Conservation (phyloP, 2,797 vertebrate species). For the Hipposideros larvatus region DNA sequence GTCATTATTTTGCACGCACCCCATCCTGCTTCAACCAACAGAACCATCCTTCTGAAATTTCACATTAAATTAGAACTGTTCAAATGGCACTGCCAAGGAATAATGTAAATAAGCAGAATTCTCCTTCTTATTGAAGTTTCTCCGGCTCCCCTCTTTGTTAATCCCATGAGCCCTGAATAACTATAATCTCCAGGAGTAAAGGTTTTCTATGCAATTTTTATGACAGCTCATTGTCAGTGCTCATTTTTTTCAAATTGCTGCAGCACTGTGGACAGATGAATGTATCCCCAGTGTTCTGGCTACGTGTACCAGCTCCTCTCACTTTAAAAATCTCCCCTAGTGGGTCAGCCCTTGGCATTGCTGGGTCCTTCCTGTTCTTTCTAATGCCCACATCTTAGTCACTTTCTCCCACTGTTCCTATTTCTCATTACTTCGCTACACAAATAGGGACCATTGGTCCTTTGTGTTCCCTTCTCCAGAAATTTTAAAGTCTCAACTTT, state of each 20-base stretch:
- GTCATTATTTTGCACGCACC: background rate
- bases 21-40: background rate
- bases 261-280: background rate
- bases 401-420: background rate
- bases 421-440: background rate
- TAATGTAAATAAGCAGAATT: conserved; percentile 16
- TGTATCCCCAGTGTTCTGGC: background rate
- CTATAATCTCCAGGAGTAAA: conserved; percentile 57
- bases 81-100: conserved; percentile 30
- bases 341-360: background rate
- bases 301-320: background rate
- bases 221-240: conserved; percentile 54
- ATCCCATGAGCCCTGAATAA: conserved; percentile 33
- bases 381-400: background rate
- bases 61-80: conserved; percentile 57
- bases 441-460: background rate
- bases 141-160: conserved; percentile 33
- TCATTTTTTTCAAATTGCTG: conserved; percentile 43
- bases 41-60: conserved; percentile 48
- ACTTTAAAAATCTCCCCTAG: background rate
- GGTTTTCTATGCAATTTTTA: conserved; percentile 60
- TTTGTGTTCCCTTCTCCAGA: background rate
- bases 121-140: conserved; percentile 65
- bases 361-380: background rate
- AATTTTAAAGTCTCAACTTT: background rate